Percentiles rank a stretch among this genome's conserved stretches.
phyloP scores from a whole-genome alignment of 2,888 invertebrate species.

The Bellardia pandia region DNA sequence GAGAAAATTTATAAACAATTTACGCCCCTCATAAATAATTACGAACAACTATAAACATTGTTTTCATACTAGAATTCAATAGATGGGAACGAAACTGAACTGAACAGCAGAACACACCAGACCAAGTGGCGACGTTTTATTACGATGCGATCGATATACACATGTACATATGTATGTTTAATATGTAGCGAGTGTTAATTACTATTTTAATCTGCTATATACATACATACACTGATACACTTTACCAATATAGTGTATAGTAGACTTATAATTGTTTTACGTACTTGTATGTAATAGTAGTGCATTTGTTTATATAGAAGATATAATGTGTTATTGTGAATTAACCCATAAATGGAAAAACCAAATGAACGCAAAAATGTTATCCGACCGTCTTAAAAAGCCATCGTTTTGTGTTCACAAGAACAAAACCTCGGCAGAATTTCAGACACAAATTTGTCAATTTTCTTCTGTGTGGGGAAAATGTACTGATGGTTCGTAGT shows the following conservation, averaged over 20 bases:
- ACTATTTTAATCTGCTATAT: constrained; percentile 49
- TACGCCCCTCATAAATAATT: constrained; percentile 65
- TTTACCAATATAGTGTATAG: neutral
- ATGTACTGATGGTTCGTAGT: too few species aligned
- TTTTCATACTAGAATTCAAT: neutral
- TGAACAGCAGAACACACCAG: constrained; percentile 65
- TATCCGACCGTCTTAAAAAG: too few species aligned
- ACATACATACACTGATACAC: neutral
- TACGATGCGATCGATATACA: constrained; percentile 27
- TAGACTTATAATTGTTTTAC: neutral
- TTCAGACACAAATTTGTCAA: too few species aligned
- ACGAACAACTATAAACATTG: constrained; percentile 6
- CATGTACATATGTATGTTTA: neutral
- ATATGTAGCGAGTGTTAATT: constrained; percentile 16
- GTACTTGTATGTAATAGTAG: neutral
- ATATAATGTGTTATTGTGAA: neutral
- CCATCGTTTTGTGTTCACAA: too few species aligned
- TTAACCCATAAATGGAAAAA: neutral
- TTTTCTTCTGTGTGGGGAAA: too few species aligned
- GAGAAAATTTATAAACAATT: constrained; percentile 40
- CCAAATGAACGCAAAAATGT: too few species aligned
- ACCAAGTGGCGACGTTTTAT: constrained; percentile 73
- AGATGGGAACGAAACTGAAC: constrained; percentile 26
- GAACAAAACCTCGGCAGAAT: too few species aligned
- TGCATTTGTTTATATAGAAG: constrained; percentile 3